Base-by-base conservation (phyloP, 92 coral and sea anemone genomes). In the Chrysogorgia sp. region DNA sequence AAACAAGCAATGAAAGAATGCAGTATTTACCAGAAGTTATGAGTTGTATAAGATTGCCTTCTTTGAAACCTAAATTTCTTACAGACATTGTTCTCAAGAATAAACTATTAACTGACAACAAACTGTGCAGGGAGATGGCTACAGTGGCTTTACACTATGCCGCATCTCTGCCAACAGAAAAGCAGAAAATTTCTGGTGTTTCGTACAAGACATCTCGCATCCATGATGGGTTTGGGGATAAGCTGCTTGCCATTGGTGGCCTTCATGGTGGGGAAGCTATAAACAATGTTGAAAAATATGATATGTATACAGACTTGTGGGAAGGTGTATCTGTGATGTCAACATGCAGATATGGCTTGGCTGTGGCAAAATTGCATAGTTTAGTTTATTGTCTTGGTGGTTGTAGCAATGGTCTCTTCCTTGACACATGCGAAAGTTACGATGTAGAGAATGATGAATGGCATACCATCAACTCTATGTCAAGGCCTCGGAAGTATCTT, bases 241-340 rank as follows among this genome's bases (percentile, higher is more conserved):
- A 87, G 65, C 71, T 94, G 60, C 76, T 91, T 53, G 97, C 92
- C 0, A 48, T 91, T 3, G 98, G 98, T 63, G 98, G 98, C 0
- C 74, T 94, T 6, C 86, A 91, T 63, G 88, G 86, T 58, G 93
- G 92, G 12, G 86, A 83, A 31, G 91, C 97, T 32, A 91, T 94
- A 34, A 69, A 88, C 57, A 71, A 88, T 28, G 92, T 91, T 15
- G 98, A 94, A 74, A 82, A 91, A 77, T 94, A 94, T 67, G 84
- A 83, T 77, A 56, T 91, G 53, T 94, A 94, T 83, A 89, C 98
- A 19, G 97, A 94, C 79, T 90, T 90, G 58, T 94, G 98, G 98
- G 47, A 71, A 1, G 74, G 65, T 2, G 77, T 86, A 20, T 89
- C 92, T 6, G 82, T 75, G 66, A 85, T 94, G 94, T 83, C 82